Conservation (phyloP, 1,140 invertebrate species). For the Pygmarrhopalites habei region DNA sequence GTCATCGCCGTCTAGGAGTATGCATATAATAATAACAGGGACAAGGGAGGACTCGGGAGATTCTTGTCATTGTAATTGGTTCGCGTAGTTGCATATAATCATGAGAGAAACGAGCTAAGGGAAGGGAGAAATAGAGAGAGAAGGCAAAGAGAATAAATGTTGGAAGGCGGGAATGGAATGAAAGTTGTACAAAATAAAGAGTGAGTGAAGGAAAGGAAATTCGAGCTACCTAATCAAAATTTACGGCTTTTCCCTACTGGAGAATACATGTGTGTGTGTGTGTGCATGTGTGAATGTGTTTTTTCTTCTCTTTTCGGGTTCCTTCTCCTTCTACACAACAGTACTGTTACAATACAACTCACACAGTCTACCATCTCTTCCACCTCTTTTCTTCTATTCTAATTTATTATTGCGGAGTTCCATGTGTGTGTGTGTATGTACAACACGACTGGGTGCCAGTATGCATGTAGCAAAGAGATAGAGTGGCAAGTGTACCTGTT, state of each 20-base stretch:
- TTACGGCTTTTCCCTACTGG: conserved; percentile 5
- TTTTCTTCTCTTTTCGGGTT: not conserved
- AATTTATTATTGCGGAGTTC: too few relatives aligned
- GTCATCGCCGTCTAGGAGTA: too few relatives aligned
- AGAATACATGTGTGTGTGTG: conserved; percentile 1
- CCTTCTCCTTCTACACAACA: not conserved
- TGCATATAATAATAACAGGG: too few relatives aligned
- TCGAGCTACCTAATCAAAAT: conserved; percentile 7
- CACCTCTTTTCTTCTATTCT: too few relatives aligned
- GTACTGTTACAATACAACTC: not conserved
- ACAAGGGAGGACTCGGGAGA: not conserved
- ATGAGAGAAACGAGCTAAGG: too few relatives aligned
- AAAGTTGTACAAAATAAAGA: not conserved
- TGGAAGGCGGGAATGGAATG: not conserved
- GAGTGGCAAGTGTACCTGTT: too few relatives aligned
- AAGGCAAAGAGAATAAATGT: not conserved
- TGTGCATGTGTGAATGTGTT: conserved; percentile 5
- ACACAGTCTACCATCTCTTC: not conserved
- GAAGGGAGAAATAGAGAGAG: not conserved
- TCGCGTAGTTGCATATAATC: not conserved
- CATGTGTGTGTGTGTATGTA: too few relatives aligned
- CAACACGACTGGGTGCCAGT: too few relatives aligned
- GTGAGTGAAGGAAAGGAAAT: conserved; percentile 7
- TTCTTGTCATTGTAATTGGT: conserved; percentile 3
- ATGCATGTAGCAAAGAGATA: too few relatives aligned